Conservation (phyloP, 2,797 vertebrate species). For the Pogonophryne albipinna region DNA sequence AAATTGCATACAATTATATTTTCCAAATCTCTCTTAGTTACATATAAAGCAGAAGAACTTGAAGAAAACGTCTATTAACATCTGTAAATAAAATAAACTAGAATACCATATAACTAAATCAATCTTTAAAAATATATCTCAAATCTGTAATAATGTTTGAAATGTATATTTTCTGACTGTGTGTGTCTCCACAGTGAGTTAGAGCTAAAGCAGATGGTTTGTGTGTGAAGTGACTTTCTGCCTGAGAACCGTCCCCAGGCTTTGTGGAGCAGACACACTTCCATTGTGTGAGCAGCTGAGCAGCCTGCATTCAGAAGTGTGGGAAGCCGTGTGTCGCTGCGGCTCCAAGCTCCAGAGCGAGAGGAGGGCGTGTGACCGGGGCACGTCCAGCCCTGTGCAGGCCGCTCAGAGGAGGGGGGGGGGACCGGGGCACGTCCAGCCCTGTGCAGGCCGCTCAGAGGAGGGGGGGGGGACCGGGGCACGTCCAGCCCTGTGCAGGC, state of each 20-base stretch:
- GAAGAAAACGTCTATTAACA: not conserved
- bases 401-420: slow-evolving; percentile 42
- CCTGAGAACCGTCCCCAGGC: slow-evolving; percentile 68
- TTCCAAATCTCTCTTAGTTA: too few relatives aligned
- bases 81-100: not conserved
- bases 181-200: slow-evolving; percentile 37
- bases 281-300: slow-evolving; percentile 77
- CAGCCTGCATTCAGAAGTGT: slow-evolving; percentile 81
- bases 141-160: not conserved
- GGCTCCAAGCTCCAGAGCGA: slow-evolving; percentile 77
- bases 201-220: slow-evolving; percentile 70
- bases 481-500: slow-evolving; percentile 58
- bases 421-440: slow-evolving; percentile 61
- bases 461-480: slow-evolving; percentile 62
- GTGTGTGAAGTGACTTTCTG: slow-evolving; percentile 51
- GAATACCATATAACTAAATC: not conserved
- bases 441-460: slow-evolving; percentile 53
- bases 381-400: slow-evolving; percentile 62
- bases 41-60: too few relatives aligned
- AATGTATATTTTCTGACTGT: slow-evolving; percentile 10
- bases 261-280: slow-evolving; percentile 82
- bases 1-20: too few relatives aligned
- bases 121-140: too few relatives aligned
- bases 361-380: slow-evolving; percentile 74
- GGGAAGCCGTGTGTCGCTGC: slow-evolving; percentile 82